These are phyloP conservation scores for Trypoxylon attenuatum DNA, from an alignment of 2,888 invertebrate species.

Conservation along the genomic window DNA sequence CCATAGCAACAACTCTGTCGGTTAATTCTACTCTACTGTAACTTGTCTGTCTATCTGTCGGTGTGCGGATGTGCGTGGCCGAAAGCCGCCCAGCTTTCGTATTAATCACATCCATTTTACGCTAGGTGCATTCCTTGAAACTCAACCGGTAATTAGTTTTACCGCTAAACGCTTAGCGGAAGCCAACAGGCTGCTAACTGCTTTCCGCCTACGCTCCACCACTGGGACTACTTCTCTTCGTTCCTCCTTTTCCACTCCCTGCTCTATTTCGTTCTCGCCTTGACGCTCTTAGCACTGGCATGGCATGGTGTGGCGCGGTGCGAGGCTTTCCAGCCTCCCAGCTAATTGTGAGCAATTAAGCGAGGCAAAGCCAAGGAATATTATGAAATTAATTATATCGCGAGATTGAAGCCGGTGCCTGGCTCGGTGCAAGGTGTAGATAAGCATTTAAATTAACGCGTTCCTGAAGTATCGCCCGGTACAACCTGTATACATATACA, in stretches of 20 bases:
- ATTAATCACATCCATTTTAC: conserved; percentile 45
- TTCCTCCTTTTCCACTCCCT: neutral
- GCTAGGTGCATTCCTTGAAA: conserved; percentile 42
- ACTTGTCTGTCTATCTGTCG: too few species aligned
- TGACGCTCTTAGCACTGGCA: too few species aligned
- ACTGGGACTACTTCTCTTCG: conserved; percentile 5
- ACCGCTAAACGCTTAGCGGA: conserved; percentile 56
- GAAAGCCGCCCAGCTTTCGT: conserved; percentile 13
- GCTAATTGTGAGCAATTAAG: conserved; percentile 59
- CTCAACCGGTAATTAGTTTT: conserved; percentile 52
- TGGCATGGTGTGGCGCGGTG: conserved; percentile 8
- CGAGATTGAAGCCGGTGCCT: conserved; percentile 31
- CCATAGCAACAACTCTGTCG: too few species aligned
- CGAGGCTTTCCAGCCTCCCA: conserved; percentile 21
- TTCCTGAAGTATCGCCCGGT: conserved; percentile 20
- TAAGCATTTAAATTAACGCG: conserved; percentile 52
- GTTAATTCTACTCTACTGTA: too few species aligned
- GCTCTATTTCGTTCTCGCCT: too few species aligned
- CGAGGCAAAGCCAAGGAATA: conserved; percentile 47
- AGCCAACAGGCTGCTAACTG: conserved; percentile 52
- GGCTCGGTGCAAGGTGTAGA: conserved; percentile 47
- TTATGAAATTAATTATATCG: conserved; percentile 54
- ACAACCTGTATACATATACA: neutral
- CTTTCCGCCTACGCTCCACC: conserved; percentile 54
- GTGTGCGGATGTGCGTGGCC: neutral